Evolutionary conservation across 1,140 invertebrate species (phyloP), one percentile per base, ranked within the genome.

Genomic region (Drosophila jambulina): DNA sequence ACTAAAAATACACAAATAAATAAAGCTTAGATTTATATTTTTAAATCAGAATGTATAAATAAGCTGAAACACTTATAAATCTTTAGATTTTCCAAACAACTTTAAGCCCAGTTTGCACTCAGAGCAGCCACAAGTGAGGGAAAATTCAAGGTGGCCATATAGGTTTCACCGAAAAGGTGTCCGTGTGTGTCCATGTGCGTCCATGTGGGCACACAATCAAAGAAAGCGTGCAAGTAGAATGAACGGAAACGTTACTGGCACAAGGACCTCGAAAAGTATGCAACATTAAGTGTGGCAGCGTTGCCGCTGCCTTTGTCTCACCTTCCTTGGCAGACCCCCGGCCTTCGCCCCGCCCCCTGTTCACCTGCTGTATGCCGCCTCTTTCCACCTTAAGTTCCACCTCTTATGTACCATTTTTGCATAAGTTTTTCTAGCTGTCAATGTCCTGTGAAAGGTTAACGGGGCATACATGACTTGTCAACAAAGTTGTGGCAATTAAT

Each of bases 211-310:
- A 71, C 56, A 78, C 60, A 65, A 45, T 71, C 61, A 71, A 54
- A 58, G 58, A 68, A 75, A 71, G 63, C 70, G 64, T 62, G 71
- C 75, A 87, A 80, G 80, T 84, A 85, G 74, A 90, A 85, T 85
- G 74, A 85, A 76, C 85, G 85, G 85, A 90, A 90, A 90, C 85
- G 81, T 90, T 88, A 88, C 85, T 90, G 49, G 85, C 75, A 85
- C 85, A 88, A 88, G 85, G 85, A 88, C 85, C 85, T 85, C 75
- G 53, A 81, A 85, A 88, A 85, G 84, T 85, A 90, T 90, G 85
- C 85, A 90, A 82, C 85, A 85, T 82, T 90, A 90, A 88, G 85
- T 84, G 84, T 80, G 78, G 69, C 67, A 76, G 59, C 70, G 42
- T 53, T 58, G 54, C 43, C 61, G 76, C 45, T 58, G 45, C 32